Evolutionary conservation across 2,113 vertebrate species (phyloP).

Genomic region (Pangasianodon hypophthalmus): DNA sequence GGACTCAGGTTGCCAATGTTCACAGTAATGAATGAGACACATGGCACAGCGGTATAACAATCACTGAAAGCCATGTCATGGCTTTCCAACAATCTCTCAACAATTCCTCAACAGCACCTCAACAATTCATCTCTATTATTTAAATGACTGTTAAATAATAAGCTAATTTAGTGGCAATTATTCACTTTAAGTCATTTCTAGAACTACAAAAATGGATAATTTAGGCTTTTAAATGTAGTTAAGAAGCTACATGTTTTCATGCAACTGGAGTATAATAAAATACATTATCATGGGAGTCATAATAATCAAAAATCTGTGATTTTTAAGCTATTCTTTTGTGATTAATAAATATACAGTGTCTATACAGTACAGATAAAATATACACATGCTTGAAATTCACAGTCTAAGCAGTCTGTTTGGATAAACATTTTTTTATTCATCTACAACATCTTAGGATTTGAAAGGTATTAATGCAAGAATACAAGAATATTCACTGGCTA

Average conservation of each 20-base stretch:
- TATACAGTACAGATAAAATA: background rate
- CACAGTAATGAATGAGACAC: background rate
- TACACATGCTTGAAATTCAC: background rate
- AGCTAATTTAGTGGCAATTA: background rate
- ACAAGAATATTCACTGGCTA: background rate
- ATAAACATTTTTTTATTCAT: background rate
- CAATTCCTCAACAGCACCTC: background rate
- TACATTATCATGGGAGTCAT: background rate
- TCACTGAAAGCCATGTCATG: constrained; percentile 14
- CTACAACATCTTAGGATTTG: background rate
- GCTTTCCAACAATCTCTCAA: background rate
- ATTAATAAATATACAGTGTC: background rate
- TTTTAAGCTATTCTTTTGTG: background rate
- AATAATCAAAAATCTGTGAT: background rate
- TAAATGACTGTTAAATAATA: background rate
- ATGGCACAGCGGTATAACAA: constrained; percentile 2
- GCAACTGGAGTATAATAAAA: constrained; percentile 3
- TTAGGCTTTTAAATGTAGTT: background rate
- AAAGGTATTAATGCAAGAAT: background rate
- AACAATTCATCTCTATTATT: background rate
- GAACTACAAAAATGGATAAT: background rate
- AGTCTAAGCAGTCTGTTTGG: background rate
- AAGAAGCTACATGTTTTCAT: background rate
- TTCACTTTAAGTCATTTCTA: background rate
- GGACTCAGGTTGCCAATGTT: background rate